Percentiles rank a stretch among this genome's conserved stretches.
These are phyloP conservation scores for Gymnocypris eckloni DNA, from an alignment of 2,797 vertebrate genomes.

Conservation along the genomic window DNA sequence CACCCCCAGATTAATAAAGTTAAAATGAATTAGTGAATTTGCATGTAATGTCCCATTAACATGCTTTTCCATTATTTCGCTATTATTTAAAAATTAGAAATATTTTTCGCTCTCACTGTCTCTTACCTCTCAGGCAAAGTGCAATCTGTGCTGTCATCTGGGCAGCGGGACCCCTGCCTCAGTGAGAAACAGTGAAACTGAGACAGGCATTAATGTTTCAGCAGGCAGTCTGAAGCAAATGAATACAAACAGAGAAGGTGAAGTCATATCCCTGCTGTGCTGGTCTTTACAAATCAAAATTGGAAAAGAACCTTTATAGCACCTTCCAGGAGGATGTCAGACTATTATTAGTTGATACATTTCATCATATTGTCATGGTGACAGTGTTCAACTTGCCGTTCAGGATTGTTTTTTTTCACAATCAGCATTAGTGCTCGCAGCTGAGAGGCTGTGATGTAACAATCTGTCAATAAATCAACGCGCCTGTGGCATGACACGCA, in stretches of 20 bases:
- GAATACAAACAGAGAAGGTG: constrained; percentile 47
- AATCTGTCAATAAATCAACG: constrained; percentile 38
- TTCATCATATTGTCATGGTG: constrained; percentile 1
- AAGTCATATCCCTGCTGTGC: constrained; percentile 38
- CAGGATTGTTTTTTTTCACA: neutral
- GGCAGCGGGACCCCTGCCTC: constrained; percentile 50
- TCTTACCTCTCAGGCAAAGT: constrained; percentile 41
- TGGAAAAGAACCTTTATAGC: constrained; percentile 42
- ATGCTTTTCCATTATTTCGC: neutral
- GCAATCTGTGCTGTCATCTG: constrained; percentile 55
- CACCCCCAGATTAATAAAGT: neutral
- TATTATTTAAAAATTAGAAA: neutral
- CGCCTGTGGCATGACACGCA: neutral
- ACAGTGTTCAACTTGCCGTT: constrained; percentile 23
- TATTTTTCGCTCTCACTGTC: neutral
- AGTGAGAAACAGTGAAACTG: constrained; percentile 38
- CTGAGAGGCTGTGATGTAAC: constrained; percentile 17
- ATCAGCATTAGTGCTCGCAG: constrained; percentile 7
- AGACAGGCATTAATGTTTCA: constrained; percentile 56
- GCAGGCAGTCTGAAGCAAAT: constrained; percentile 47
- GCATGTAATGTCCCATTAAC: neutral
- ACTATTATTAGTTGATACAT: constrained; percentile 29
- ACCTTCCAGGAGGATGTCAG: constrained; percentile 19
- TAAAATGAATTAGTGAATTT: neutral
- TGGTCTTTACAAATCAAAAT: constrained; percentile 45